Percentiles rank a stretch among this genome's conserved stretches.
Evolutionary conservation across 2,888 invertebrate species (phyloP).

Genomic region (Monoplex corrugatus): DNA sequence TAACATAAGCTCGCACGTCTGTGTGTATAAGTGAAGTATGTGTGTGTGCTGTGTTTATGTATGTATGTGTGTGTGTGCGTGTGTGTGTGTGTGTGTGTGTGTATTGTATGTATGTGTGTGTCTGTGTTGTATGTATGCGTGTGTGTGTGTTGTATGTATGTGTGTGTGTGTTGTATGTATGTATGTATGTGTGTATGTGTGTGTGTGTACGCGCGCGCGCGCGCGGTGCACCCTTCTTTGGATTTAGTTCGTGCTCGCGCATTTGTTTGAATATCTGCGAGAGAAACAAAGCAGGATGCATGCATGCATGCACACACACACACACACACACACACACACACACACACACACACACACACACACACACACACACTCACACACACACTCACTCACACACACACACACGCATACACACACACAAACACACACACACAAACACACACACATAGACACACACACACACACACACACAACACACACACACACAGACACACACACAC

Average conservation of each 20-base stretch:
- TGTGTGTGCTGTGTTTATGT: not conserved
- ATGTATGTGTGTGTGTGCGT: constrained; percentile 11
- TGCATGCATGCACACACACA: no score
- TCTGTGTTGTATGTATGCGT: not conserved
- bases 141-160: no score
- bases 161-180: no score
- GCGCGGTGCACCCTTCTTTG: no score
- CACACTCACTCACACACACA: not conserved
- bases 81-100: constrained; percentile 13
- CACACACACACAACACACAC: not conserved
- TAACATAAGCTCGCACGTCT: not conserved
- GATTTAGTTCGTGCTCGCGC: no score
- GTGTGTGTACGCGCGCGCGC: no score
- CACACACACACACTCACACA: not conserved
- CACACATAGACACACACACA: not conserved
- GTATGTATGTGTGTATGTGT: not conserved
- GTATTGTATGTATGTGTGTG: no score
- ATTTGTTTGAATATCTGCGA: no score
- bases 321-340: no score
- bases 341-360: not conserved
- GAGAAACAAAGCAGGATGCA: no score
- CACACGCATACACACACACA: not conserved
- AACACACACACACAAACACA: not conserved
- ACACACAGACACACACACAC: not conserved
- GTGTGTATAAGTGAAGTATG: not conserved